Evolutionary conservation across 2,797 vertebrate species (phyloP).

Genomic region (Diplodus sargus): DNA sequence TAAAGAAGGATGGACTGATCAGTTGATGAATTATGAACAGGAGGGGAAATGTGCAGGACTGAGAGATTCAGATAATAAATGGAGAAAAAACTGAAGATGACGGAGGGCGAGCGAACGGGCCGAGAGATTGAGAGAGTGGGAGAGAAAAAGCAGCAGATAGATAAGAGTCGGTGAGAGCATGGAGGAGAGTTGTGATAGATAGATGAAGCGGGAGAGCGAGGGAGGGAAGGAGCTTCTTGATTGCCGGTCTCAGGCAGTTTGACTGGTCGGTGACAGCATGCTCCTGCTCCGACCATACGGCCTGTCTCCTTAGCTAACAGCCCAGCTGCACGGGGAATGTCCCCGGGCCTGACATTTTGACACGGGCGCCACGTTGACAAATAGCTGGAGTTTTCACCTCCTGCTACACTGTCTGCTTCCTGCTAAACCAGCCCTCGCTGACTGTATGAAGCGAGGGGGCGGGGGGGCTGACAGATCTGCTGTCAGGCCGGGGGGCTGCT

Average conservation of each 20-base stretch:
- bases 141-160: conserved; percentile 36
- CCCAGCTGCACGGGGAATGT: conserved; percentile 87
- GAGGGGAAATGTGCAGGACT: conserved; percentile 36
- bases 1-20: conserved; percentile 33
- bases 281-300: conserved; percentile 87
- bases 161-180: conserved; percentile 55
- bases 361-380: conserved; percentile 88
- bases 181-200: conserved; percentile 69
- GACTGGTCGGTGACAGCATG: conserved; percentile 85
- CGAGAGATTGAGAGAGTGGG: conserved; percentile 54
- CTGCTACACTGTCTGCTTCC: conserved; percentile 87
- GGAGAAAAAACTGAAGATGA: conserved; percentile 41
- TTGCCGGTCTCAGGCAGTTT: conserved; percentile 76
- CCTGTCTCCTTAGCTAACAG: conserved; percentile 87
- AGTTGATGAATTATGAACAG: conserved; percentile 50
- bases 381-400: conserved; percentile 89
- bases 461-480: conserved; percentile 84
- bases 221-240: conserved; percentile 64
- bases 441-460: conserved; percentile 78
- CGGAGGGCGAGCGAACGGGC: conserved; percentile 49
- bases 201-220: conserved; percentile 69
- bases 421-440: conserved; percentile 81
- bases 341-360: conserved; percentile 89
- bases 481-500: conserved; percentile 80
- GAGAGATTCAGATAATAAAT: conserved; percentile 55